Evolutionary conservation across 35 echinoderm and acorn worm species (phyloP).

Genomic region (Strongylocentrotus purpuratus): DNA sequence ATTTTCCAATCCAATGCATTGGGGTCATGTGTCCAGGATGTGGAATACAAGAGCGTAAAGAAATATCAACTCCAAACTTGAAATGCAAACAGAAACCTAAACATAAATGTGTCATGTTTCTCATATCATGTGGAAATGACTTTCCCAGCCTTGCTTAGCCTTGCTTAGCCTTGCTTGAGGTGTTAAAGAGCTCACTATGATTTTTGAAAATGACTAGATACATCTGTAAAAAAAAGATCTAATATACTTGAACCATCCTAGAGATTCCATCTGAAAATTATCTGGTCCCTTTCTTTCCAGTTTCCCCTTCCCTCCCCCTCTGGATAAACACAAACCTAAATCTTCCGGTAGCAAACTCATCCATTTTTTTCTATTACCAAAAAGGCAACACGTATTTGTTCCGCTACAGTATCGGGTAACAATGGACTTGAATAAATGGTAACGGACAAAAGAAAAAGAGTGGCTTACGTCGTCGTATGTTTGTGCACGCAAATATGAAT

Average conservation of each 20-base stretch:
- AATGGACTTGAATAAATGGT: background rate
- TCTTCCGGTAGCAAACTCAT: background rate
- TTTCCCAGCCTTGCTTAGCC: background rate
- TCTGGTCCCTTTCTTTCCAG: background rate
- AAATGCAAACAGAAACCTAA: background rate
- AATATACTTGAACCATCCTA: background rate
- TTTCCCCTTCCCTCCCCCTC: background rate
- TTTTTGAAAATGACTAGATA: background rate
- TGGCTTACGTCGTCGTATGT: background rate
- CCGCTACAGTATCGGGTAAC: background rate
- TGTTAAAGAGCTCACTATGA: background rate
- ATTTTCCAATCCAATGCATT: background rate
- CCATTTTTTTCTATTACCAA: background rate
- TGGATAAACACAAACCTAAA: background rate
- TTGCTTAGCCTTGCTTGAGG: background rate
- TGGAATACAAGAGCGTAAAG: background rate
- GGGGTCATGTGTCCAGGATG: background rate
- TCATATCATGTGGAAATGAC: background rate
- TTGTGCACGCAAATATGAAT: background rate
- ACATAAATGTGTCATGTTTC: background rate
- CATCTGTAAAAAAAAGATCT: background rate
- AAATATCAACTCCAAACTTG: background rate
- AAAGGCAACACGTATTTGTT: slow-evolving; percentile 11
- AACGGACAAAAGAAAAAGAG: background rate
- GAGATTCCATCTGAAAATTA: background rate